These are phyloP conservation scores for Oreochromis spilurus DNA, from an alignment of 2,113 vertebrate genomes.

Conservation along the genomic window DNA sequence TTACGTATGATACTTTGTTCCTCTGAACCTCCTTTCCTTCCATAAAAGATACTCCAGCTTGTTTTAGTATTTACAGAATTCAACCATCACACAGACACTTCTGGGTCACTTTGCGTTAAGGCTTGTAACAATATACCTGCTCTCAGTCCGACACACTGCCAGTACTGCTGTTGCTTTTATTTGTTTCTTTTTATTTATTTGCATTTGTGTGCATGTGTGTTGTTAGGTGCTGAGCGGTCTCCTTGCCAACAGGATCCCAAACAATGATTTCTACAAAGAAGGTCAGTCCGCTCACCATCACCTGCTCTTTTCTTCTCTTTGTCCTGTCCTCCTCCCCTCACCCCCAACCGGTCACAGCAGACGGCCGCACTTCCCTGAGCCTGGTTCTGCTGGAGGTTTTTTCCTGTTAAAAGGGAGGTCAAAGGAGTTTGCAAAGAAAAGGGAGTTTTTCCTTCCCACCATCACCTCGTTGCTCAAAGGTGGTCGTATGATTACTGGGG, in stretches of 20 bases:
- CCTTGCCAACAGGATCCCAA: slow-evolving; percentile 83
- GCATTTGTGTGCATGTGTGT: neutral
- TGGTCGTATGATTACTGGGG: neutral
- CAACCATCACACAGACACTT: neutral
- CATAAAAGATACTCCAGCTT: neutral
- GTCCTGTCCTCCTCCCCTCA: neutral
- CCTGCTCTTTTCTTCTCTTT: neutral
- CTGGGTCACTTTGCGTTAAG: neutral
- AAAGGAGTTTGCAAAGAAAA: too few relatives aligned
- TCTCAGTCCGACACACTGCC: neutral
- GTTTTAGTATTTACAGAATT: neutral
- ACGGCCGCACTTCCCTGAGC: neutral
- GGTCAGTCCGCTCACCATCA: slow-evolving; percentile 63
- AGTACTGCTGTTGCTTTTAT: neutral
- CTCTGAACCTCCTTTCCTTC: neutral
- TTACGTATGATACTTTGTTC: neutral
- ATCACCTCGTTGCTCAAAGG: neutral
- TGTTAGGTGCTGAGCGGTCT: slow-evolving; percentile 85
- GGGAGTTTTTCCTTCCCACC: neutral
- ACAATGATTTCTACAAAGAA: slow-evolving; percentile 89
- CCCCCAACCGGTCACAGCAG: neutral
- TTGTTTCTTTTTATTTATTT: neutral
- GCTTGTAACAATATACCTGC: neutral
- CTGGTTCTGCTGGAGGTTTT: neutral
- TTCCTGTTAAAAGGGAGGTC: neutral